phyloP scores from a whole-genome alignment of 2,113 vertebrate genomes.

The Chloroceryle aenea region DNA sequence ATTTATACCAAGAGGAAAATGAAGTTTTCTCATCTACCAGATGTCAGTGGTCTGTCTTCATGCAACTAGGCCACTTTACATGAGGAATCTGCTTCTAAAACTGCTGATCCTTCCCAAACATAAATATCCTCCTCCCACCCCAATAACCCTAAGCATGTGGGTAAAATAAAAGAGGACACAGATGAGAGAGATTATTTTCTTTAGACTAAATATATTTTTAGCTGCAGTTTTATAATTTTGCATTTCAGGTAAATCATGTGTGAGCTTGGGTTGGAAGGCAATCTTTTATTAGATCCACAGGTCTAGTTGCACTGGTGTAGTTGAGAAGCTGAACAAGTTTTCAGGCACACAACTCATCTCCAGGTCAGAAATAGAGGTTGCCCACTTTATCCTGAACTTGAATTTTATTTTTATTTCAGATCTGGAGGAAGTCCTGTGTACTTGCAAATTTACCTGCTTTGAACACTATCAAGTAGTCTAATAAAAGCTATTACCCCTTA shows the following conservation, averaged over 20 bases:
- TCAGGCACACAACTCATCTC: neutral
- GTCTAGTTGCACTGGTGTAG: neutral
- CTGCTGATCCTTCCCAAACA: neutral
- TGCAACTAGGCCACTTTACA: neutral
- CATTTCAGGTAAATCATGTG: neutral
- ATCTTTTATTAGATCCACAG: neutral
- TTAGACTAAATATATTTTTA: neutral
- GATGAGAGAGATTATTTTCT: neutral
- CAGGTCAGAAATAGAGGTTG: neutral
- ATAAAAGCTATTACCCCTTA: neutral
- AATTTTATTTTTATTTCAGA: neutral
- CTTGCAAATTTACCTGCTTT: neutral
- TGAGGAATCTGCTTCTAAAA: neutral
- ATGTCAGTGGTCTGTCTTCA: neutral
- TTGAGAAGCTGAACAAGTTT: neutral
- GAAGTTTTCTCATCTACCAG: neutral
- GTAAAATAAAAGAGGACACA: neutral
- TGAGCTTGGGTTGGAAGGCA: neutral
- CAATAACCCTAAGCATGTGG: neutral
- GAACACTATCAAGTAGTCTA: neutral
- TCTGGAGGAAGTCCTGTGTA: neutral
- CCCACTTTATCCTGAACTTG: neutral
- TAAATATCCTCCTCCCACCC: neutral
- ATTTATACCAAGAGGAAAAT: neutral
- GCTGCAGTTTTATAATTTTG: neutral